A percentile compares a stretch with the other conserved stretches of the same genome.
Conservation (phyloP, 2,113 vertebrate species). For the Vulpes ferrilata region DNA sequence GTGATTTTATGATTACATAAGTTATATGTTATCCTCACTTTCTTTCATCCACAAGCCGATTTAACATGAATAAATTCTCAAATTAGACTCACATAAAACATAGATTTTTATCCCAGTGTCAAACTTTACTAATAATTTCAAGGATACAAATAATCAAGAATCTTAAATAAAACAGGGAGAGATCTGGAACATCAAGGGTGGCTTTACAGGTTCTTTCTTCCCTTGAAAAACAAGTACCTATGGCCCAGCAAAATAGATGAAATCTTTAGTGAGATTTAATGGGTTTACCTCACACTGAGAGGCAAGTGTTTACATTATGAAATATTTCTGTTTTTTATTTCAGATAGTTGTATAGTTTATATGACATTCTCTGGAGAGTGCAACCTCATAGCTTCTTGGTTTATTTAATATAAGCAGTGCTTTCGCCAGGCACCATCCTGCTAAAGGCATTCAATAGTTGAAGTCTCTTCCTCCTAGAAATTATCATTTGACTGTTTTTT, state of each 20-base stretch:
- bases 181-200: background rate
- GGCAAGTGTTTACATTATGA: background rate
- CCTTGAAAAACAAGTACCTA: background rate
- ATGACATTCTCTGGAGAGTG: background rate
- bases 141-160: background rate
- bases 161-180: background rate
- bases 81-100: background rate
- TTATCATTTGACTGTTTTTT: background rate
- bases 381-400: background rate
- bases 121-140: background rate
- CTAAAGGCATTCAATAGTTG: background rate
- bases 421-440: background rate
- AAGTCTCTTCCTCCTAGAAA: constrained; percentile 9
- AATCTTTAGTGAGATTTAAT: background rate
- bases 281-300: background rate
- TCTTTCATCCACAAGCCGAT: background rate
- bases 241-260: background rate
- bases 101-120: background rate
- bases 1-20: background rate
- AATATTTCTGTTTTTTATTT: constrained; percentile 19
- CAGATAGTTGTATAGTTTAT: background rate
- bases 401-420: constrained; percentile 19
- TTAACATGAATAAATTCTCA: background rate
- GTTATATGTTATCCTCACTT: background rate
- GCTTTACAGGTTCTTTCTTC: background rate